Percentiles rank a stretch among this genome's conserved stretches.
These are phyloP conservation scores for Drosophila phalerata DNA, from an alignment of 2,888 invertebrate genomes.

Conservation along the genomic window DNA sequence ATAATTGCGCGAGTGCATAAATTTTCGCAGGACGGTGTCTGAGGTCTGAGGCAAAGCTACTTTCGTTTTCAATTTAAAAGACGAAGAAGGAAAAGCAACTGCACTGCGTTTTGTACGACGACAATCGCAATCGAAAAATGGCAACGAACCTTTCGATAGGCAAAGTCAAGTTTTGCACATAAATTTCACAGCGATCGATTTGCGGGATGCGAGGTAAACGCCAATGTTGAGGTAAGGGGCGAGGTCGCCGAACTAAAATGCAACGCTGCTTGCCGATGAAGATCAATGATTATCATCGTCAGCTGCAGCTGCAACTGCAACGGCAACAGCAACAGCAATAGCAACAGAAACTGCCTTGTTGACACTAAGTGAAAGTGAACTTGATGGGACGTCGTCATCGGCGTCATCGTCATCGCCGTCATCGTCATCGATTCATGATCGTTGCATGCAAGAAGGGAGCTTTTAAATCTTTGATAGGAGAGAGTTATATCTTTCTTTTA, in stretches of 20 bases:
- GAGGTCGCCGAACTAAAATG: conserved; percentile 38
- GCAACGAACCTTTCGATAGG: conserved; percentile 78
- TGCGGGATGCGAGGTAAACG: conserved; percentile 9
- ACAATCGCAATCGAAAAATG: conserved; percentile 63
- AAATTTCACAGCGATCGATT: conserved; percentile 68
- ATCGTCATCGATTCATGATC: conserved; percentile 42
- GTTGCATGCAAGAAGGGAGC: conserved; percentile 24
- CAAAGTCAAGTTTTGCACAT: conserved; percentile 75
- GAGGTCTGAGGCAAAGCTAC: conserved; percentile 62
- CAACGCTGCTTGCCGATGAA: conserved; percentile 71
- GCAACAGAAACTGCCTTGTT: conserved; percentile 55
- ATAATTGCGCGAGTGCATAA: conserved; percentile 80
- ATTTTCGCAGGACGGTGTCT: conserved; percentile 58
- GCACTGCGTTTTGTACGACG: conserved; percentile 51
- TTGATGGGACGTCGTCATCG: conserved; percentile 66
- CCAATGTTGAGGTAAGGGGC: conserved; percentile 25
- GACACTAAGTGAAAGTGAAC: conserved; percentile 81
- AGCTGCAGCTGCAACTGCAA: conserved; percentile 47
- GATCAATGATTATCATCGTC: conserved; percentile 83
- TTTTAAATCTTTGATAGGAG: conserved; percentile 28
- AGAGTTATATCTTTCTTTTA: conserved; percentile 4
- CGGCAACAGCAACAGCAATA: conserved; percentile 52
- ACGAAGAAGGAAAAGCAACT: conserved; percentile 45
- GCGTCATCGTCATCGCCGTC: conserved; percentile 34
- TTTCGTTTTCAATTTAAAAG: conserved; percentile 78